phyloP scores from a whole-genome alignment of 2,113 vertebrate genomes.

The Eclectus roratus region DNA sequence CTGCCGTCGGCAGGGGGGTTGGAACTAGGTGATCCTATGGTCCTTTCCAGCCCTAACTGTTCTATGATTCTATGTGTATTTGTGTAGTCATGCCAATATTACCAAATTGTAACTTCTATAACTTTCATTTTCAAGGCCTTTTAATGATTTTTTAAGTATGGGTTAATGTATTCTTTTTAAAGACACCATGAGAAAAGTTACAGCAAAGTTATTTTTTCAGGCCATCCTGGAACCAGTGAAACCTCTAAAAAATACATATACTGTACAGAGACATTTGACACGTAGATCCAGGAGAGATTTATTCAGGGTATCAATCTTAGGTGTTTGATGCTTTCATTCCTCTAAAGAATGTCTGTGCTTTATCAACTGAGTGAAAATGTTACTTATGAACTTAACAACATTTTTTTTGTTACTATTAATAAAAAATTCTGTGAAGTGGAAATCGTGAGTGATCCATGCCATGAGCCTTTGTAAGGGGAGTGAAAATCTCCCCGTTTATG shows the following conservation, averaged over 20 bases:
- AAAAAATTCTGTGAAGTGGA: not conserved
- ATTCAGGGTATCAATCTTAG: not conserved
- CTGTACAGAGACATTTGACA: not conserved
- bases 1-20: not conserved
- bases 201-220: not conserved
- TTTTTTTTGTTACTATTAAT: not conserved
- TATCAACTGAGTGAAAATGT: not conserved
- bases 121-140: not conserved
- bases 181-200: not conserved
- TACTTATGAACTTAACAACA: not conserved
- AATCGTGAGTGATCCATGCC: not conserved
- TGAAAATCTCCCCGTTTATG: not conserved
- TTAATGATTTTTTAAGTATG: not conserved
- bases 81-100: not conserved
- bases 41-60: not conserved
- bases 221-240: not conserved
- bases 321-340: not conserved
- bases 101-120: not conserved
- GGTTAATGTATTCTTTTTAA: not conserved
- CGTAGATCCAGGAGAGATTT: not conserved
- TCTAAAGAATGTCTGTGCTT: not conserved
- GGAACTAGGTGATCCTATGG: not conserved
- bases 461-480: not conserved
- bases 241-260: not conserved
- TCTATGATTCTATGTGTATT: not conserved